Evolutionary conservation across 1,140 invertebrate genomes (phyloP).

Genomic region (Calliopsis andreniformis): DNA sequence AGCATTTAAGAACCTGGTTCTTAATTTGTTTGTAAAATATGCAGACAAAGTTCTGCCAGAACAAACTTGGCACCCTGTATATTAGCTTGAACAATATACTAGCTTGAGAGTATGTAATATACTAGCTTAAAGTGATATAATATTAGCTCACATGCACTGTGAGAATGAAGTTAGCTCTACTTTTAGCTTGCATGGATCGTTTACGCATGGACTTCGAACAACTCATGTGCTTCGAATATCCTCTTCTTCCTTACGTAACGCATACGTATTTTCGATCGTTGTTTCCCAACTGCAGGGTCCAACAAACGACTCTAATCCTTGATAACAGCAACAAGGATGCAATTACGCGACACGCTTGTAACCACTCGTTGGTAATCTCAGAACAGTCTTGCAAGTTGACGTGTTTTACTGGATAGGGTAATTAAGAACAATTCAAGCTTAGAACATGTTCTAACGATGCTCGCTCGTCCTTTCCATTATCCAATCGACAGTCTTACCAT

Average conservation of each 20-base stretch:
- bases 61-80: no score
- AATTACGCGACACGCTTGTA: slow-evolving; percentile 35
- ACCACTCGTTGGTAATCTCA: slow-evolving; percentile 25
- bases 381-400: not conserved
- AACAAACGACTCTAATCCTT: not conserved
- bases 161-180: no score
- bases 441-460: slow-evolving; percentile 21
- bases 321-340: slow-evolving; percentile 24
- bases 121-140: no score
- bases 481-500: slow-evolving; percentile 1
- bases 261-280: not conserved
- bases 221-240: not conserved
- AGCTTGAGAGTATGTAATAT: no score
- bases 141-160: no score
- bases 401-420: slow-evolving; percentile 45
- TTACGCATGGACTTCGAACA: no score
- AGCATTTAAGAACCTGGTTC: no score
- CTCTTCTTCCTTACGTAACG: not conserved
- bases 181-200: no score
- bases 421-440: slow-evolving; percentile 30
- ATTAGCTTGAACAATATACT: no score
- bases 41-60: no score
- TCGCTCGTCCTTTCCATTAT: slow-evolving; percentile 49
- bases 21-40: no score
- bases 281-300: not conserved